Base-by-base conservation (phyloP, 2,113 vertebrate species). In the Myotis lucifugus region DNA sequence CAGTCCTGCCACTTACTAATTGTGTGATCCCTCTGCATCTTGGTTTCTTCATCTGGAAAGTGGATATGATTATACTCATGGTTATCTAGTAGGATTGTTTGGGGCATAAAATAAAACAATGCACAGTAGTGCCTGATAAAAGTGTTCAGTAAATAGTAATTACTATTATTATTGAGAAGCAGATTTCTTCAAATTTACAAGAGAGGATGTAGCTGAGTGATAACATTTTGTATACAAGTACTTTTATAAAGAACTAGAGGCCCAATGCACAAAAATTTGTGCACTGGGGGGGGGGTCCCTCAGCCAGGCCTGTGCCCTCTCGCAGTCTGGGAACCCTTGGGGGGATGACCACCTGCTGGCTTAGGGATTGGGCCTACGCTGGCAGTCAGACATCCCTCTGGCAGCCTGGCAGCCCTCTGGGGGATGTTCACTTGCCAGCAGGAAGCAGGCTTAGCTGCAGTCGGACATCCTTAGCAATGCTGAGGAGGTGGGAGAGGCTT, bases 161-260 rank as follows among this genome's bases (percentile, higher is more conserved):
- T 48, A 29, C 7, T 84, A 27, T 34, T 64, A 64, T 85, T 88
- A 91, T 50, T 67, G 64, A 72, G 67, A 85, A 79, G 32, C 4
- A 69, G 7, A 91, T 89, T 77, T 81, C 7, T 88, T 86, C 19
- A 74, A 74, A 34, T 90, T 78, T 27, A 64, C 2, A 74, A 91
- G n/a, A 79, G 42, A 90, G 5, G 72, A 79, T 76, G 5, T 66
- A 84, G 9, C 32, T 90, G 27, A 90, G 29, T 72, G 18, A 8
- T 56, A 95, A 76, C 7, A 88, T 32, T 85, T 52, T 86, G 59
- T 54, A 66, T 84, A 15, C 9, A 93, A 91, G 37, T 17, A 64
- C 84, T 85, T 92, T 90, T 85, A 84, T 95, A 52, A 96, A 79
- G 14, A 85, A 79, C 40, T 42, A 27, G 42, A 92, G 23, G 19